Percentiles rank a stretch among this genome's conserved stretches.
Conservation (phyloP, 2,113 vertebrate species). For the Cyanistes caeruleus region DNA sequence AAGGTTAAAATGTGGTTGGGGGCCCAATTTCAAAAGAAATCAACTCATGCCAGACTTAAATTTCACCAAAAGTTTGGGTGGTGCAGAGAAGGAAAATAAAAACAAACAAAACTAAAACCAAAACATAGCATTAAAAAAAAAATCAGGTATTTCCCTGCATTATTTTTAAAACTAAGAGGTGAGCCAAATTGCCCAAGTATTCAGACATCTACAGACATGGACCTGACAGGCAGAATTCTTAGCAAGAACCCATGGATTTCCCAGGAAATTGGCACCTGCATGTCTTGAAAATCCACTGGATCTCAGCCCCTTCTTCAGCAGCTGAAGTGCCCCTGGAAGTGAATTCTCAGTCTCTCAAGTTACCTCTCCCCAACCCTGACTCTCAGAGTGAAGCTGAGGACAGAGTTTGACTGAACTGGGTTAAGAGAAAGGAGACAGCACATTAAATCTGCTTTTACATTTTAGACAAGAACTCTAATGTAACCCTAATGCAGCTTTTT, state of each 20-base stretch:
- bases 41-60: neutral
- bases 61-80: neutral
- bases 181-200: neutral
- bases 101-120: neutral
- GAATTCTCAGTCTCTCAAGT: neutral
- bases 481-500: conserved; percentile 22
- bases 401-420: conserved; percentile 12
- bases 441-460: neutral
- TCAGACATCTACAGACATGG: neutral
- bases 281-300: neutral
- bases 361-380: neutral
- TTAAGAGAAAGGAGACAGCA: neutral
- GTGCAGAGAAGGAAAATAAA: neutral
- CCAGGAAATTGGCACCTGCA: neutral
- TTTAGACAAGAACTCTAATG: neutral
- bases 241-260: neutral
- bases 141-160: neutral
- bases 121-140: neutral
- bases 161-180: neutral
- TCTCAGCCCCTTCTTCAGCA: neutral
- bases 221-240: neutral
- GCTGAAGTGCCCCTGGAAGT: neutral
- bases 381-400: neutral
- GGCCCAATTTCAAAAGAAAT: neutral
- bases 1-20: neutral